Evolutionary conservation across 2,888 invertebrate genomes (phyloP), one percentile per base, ranked within the genome.

Genomic region (Ptilodon capucinus): DNA sequence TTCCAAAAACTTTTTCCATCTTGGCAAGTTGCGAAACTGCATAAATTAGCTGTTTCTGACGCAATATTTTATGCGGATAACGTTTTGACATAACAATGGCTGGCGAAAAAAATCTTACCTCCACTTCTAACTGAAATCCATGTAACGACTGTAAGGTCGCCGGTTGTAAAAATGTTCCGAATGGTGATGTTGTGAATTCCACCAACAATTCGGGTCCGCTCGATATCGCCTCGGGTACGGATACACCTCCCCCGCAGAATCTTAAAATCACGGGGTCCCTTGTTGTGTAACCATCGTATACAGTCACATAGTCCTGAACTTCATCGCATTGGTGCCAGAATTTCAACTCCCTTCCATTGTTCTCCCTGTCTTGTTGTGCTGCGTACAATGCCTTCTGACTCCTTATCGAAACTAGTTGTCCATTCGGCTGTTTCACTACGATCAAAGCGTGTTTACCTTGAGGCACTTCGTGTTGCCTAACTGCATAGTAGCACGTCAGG

Each of bases 401-500:
- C 68, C 96, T 93, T 69, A 97, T 96, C 70, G 96, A 95, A 60
- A 97, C 93, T 71, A 97, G 92, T 83, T 97, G 96, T 39, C 97
- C 97, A 76, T 96, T 95, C 35, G 95, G 94, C 81, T 97, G 97
- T 69, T 94, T 93, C 40, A 97, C 96, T 54, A 95, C 94, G 76
- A 97, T 97, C 71, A 97, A 92, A 19, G 97, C 97, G 81, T 97
- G 96, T 86, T 97, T 97, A 68, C 97, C 97, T 73, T 94, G 93
- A 53, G 97, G 96, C 69, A 96, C 95, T 80, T 95, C 95, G 83
- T 97, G 95, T 88, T 96, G 95, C 60, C 96, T 91, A 48, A 97
- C 96, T 38, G 97, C 97, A 82, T 97, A 98, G 89, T 97, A 97
- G 82, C 98, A 98, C 54, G 98, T 97, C 72, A 98, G 93, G 86